Base-by-base conservation (phyloP, 2,113 vertebrate genomes). In the Sapajus apella region DNA sequence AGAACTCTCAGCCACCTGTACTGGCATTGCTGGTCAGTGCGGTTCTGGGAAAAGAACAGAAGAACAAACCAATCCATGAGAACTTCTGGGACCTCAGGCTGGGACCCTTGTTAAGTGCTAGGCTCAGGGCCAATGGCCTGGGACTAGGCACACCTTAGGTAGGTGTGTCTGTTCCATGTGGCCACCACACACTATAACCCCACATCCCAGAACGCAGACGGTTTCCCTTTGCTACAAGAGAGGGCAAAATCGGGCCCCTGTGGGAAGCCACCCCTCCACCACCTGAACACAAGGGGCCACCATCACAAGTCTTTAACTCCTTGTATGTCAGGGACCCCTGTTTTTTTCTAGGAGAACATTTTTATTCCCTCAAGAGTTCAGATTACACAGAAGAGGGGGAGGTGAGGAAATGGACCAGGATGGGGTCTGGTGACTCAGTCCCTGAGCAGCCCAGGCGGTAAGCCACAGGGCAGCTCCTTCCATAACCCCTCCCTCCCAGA, bases 1-100 rank as follows among this genome's bases (percentile, higher is more conserved):
- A 99, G 95, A 87, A 99, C 99, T 45, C 99, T 99, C 94, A 99
- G 99, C 99, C 99, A 99, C 1, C 99, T 99, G 96, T 99, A 99
- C 96, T 99, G 99, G 97, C 99, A 99, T 97, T 99, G 99, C 95
- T 99, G 99, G 90, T 99, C 99, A 0, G 99, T 99, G 90, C 99
- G 99, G 97, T 98, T 99, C 99, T 99, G 68, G 86, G 72, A 82
- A 11, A 18, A 50, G 70, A 52, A 97, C 2, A 79, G 43, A 80
- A 90, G 80, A 45, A 66, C 43, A 77, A 35, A n/a, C 10, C 40
- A 37, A 47, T 2, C 37, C 1, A 5, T 85, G 40, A 84, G 77
- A 84, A 37, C 23, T 52, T 43, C 52, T 86, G 23, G 40, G 45
- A 35, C 10, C 7, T 30, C 1, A 0, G 52, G 20, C 79, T 13